Evolutionary conservation across 2,888 invertebrate species (phyloP).

Genomic region (Empis livida): DNA sequence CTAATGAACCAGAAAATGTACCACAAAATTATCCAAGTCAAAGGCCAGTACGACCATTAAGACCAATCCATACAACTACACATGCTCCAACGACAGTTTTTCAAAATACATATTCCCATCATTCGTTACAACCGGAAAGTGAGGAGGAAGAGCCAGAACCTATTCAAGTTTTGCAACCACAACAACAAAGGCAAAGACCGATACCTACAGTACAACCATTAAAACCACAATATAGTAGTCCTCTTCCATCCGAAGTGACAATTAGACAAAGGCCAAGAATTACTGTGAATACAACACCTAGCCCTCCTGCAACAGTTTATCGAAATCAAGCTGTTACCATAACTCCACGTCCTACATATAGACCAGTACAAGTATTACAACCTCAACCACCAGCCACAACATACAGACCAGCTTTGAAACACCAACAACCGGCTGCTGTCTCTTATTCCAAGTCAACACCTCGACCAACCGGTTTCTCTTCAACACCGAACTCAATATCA

Average conservation of each 20-base stretch:
- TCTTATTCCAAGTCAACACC: slow-evolving; percentile 22
- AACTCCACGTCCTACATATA: slow-evolving; percentile 45
- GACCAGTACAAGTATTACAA: slow-evolving; percentile 33
- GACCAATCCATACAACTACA: slow-evolving; percentile 37
- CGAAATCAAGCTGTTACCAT: slow-evolving; percentile 42
- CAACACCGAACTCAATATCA: slow-evolving; percentile 20
- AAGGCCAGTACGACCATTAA: slow-evolving; percentile 36
- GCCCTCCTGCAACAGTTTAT: slow-evolving; percentile 26
- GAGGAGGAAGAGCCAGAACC: slow-evolving; percentile 44
- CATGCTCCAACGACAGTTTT: slow-evolving; percentile 52
- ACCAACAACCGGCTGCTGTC: slow-evolving; percentile 39
- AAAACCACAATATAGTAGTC: slow-evolving; percentile 7
- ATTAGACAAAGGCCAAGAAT: slow-evolving; percentile 29
- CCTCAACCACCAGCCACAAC: slow-evolving; percentile 51
- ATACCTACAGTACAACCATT: slow-evolving; percentile 21
- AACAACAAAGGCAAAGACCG: slow-evolving; percentile 30
- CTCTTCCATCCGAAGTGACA: slow-evolving; percentile 9
- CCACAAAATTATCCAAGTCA: slow-evolving; percentile 51
- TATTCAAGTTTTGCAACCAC: slow-evolving; percentile 34
- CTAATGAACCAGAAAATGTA: slow-evolving; percentile 44
- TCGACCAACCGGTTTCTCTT: slow-evolving; percentile 16
- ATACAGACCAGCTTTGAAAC: slow-evolving; percentile 46
- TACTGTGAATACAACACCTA: slow-evolving; percentile 39
- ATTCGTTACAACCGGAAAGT: slow-evolving; percentile 38
- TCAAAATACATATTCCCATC: slow-evolving; percentile 50